Conservation (phyloP, 2,797 vertebrate genomes). For the Macrochelys suwanniensis region DNA sequence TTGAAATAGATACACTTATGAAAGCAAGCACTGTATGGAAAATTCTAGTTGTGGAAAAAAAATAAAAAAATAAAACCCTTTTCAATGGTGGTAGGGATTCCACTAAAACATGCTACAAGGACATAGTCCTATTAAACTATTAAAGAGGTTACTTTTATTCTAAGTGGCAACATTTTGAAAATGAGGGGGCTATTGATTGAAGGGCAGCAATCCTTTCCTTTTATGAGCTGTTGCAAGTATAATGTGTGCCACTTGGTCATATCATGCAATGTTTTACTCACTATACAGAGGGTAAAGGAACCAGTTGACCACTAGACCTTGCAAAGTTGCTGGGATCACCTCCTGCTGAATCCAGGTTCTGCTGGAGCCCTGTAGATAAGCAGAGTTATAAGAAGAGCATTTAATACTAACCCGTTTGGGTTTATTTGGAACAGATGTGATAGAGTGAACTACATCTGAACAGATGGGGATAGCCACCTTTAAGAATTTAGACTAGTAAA, state of each 20-base stretch:
- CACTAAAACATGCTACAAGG: constrained; percentile 56
- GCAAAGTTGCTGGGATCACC: constrained; percentile 27
- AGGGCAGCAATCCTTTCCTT: not conserved
- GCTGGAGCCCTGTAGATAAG: not conserved
- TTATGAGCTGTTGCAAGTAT: not conserved
- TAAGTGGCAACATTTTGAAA: not conserved
- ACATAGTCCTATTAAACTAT: constrained; percentile 60
- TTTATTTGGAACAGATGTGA: not conserved
- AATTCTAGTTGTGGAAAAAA: constrained; percentile 48
- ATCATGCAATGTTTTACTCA: fast-evolving
- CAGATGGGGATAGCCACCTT: not conserved
- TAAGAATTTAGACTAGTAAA: not conserved
- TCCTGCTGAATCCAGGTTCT: not conserved
- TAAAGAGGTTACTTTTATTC: constrained; percentile 76
- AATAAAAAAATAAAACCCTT: constrained; percentile 75
- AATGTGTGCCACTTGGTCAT: not conserved
- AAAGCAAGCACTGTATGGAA: constrained; percentile 1
- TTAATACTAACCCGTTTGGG: not conserved
- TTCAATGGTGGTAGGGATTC: constrained; percentile 76
- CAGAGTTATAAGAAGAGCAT: not conserved
- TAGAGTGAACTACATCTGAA: not conserved
- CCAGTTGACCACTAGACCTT: not conserved
- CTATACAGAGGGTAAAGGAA: not conserved
- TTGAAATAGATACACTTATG: not conserved
- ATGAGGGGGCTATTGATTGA: not conserved